Evolutionary conservation across 2,888 invertebrate species (phyloP).

Genomic region (Caenorhabditis drosophilae): DNA sequence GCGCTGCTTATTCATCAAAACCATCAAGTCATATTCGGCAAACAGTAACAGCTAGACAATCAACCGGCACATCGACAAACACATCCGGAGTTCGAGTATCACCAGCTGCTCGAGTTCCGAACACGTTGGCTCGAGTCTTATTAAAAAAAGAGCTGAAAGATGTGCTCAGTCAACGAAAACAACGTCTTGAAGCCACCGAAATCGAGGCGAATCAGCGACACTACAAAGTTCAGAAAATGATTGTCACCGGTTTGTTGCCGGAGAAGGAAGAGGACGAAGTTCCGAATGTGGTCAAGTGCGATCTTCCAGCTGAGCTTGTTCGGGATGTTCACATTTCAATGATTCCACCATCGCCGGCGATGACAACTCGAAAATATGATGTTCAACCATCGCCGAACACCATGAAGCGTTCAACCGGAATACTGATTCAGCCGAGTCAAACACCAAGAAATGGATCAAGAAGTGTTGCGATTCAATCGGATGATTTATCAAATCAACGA

Average conservation of each 20-base stretch:
- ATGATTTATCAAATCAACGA: slow-evolving; percentile 10
- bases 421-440: too few relatives aligned
- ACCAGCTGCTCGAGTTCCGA: slow-evolving; percentile 44
- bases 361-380: slow-evolving; percentile 7
- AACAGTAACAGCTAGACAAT: slow-evolving; percentile 5
- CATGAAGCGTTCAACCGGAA: slow-evolving; percentile 10
- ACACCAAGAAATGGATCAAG: too few relatives aligned
- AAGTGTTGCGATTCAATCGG: slow-evolving; percentile 23
- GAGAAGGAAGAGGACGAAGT: slow-evolving; percentile 58
- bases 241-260: slow-evolving; percentile 65
- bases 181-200: slow-evolving; percentile 71
- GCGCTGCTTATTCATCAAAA: slow-evolving; percentile 54
- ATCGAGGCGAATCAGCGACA: slow-evolving; percentile 70
- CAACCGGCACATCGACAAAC: slow-evolving; percentile 8
- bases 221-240: slow-evolving; percentile 66
- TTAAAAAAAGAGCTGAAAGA: slow-evolving; percentile 72
- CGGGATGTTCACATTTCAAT: slow-evolving; percentile 59
- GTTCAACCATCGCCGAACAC: slow-evolving; percentile 2
- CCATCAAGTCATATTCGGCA: slow-evolving; percentile 36
- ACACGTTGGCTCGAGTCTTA: slow-evolving; percentile 65
- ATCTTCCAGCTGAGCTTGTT: slow-evolving; percentile 65
- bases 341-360: slow-evolving; percentile 34
- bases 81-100: too few relatives aligned
- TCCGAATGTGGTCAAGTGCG: slow-evolving; percentile 64
- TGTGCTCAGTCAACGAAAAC: slow-evolving; percentile 70